Percentiles rank a stretch among this genome's conserved stretches.
phyloP scores from a whole-genome alignment of 2,113 vertebrate species.

The Canis aureus region DNA sequence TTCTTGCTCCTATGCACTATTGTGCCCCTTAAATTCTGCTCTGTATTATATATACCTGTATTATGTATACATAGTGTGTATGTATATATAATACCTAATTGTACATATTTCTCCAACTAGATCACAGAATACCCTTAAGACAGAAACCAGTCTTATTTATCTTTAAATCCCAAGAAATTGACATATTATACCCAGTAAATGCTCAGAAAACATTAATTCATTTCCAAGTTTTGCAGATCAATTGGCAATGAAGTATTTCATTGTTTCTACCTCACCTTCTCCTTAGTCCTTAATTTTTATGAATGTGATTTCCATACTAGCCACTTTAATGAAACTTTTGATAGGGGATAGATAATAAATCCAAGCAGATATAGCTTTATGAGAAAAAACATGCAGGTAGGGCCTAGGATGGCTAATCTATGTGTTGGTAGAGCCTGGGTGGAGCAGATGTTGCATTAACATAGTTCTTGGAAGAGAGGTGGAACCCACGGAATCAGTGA shows the following conservation, averaged over 20 bases:
- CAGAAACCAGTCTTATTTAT: conserved; percentile 52
- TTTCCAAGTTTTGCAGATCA: neutral
- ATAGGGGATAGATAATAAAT: neutral
- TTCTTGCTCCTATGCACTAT: neutral
- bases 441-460: neutral
- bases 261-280: neutral
- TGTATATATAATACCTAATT: neutral
- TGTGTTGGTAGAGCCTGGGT: neutral
- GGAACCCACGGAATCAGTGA: neutral
- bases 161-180: conserved; percentile 36
- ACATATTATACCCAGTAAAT: neutral
- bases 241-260: neutral
- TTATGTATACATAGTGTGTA: no score
- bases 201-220: neutral
- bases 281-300: neutral
- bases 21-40: neutral
- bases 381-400: neutral
- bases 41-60: neutral
- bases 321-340: neutral
- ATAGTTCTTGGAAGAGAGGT: neutral
- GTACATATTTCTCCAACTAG: neutral
- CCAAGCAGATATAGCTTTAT: neutral
- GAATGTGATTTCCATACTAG: neutral
- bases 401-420: neutral
- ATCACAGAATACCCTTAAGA: conserved; percentile 22